Conservation (phyloP, 2,888 invertebrate genomes). For the Clunio marinus region DNA sequence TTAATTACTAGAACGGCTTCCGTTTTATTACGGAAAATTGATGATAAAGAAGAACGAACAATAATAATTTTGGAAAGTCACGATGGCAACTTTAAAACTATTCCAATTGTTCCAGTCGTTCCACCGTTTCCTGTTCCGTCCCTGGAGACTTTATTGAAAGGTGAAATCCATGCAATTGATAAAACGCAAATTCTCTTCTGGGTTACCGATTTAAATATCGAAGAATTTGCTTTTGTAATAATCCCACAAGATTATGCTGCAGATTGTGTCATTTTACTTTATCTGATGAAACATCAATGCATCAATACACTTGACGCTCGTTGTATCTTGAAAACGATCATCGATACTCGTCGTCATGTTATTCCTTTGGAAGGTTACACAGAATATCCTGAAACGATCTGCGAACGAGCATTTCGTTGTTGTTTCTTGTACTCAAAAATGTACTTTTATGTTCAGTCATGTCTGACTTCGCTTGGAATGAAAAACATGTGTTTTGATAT, state of each 20-base stretch:
- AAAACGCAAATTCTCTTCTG: slow-evolving; percentile 1
- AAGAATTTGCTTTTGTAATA: not conserved
- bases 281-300: not conserved
- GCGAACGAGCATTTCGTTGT: not conserved
- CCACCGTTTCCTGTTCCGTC: not conserved
- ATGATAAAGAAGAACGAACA: not conserved
- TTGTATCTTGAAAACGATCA: not conserved
- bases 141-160: not conserved
- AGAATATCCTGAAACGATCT: not conserved
- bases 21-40: not conserved
- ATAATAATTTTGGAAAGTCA: not conserved
- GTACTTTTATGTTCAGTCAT: not conserved
- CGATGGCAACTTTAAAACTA: not conserved
- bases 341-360: not conserved
- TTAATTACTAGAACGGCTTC: slow-evolving; percentile 18
- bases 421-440: not conserved
- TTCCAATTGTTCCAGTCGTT: slow-evolving; percentile 4
- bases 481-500: slow-evolving; percentile 6
- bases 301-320: slow-evolving; percentile 1
- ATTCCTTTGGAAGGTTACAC: not conserved
- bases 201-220: not conserved
- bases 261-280: slow-evolving; percentile 3
- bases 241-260: not conserved
- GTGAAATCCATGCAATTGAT: not conserved
- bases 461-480: slow-evolving; percentile 8